Evolutionary conservation across 2,888 invertebrate genomes (phyloP).

Genomic region (Lepidonotus clava): DNA sequence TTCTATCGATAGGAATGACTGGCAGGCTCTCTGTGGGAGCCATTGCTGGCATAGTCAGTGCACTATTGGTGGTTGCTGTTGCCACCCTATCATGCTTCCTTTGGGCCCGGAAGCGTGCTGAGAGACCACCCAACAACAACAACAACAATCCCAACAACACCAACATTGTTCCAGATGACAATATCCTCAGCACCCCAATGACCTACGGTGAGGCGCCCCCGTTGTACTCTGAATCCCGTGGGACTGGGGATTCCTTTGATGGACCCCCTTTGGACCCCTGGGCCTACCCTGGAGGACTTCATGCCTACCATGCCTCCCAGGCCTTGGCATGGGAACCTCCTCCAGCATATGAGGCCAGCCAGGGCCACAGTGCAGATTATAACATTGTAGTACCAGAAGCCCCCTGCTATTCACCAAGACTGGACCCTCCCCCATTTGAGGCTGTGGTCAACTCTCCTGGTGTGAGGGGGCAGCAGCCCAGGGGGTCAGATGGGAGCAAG

Average conservation of each 20-base stretch:
- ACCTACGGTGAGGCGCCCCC: slow-evolving; percentile 7
- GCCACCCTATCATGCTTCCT: not conserved
- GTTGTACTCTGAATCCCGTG: not conserved
- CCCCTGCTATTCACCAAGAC: not conserved
- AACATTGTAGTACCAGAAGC: not conserved
- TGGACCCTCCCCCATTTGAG: not conserved
- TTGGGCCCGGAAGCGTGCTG: not conserved
- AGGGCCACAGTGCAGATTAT: not conserved
- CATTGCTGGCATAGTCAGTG: not conserved
- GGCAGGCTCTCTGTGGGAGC: not conserved
- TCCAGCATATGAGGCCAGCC: not conserved
- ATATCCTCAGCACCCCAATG: not conserved
- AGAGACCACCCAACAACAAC: not conserved
- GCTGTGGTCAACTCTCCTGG: no score
- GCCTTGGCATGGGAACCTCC: slow-evolving; percentile 16
- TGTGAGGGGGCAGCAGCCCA: no score
- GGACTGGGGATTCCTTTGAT: not conserved
- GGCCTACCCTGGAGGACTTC: no score
- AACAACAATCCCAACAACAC: not conserved
- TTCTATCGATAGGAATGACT: not conserved
- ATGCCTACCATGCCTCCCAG: no score
- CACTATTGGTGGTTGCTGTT: not conserved
- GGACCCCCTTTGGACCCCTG: not conserved
- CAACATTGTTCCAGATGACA: not conserved
- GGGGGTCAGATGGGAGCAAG: no score